Evolutionary conservation across 2,888 invertebrate genomes (phyloP), one percentile per base, ranked within the genome.

Genomic region (Polyommatus iphigenia): DNA sequence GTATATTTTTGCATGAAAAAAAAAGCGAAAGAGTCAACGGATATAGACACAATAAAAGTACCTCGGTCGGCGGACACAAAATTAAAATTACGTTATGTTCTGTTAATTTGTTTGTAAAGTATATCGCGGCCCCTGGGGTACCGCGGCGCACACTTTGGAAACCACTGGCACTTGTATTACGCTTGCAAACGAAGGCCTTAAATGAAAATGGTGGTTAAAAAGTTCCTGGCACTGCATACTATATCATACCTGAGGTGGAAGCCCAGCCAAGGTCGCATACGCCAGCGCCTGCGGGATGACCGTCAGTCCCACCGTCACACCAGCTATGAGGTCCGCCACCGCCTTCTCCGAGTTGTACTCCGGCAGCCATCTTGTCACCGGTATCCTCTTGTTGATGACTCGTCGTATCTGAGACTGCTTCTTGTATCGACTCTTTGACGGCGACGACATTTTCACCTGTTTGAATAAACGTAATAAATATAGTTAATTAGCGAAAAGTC

Each of bases 261-360:
- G 91, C 73, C 98, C 98, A 41, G 98, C 99, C 79, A 99, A 92
- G 18, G 97, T 97, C 7, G 99, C 98, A 88, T 99, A 98, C 0
- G 99, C 99, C 82, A 99, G 91, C 13, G 98, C 98, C 88, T 99
- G 99, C 0, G 99, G 99, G 93, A 99, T 96, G 71, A 98, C 98
- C 0, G 98, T 99, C 36, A 99, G 95, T 0, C 98, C 99, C 0
- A 99, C 98, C 1, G 99, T 98, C 79, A 99, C 93, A 0, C 99
- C 99, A 24, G 99, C 99, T 84, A 99, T 98, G 76, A 97, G 86
- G 91, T 99, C 99, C 80, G 97, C 96, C 77, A 98, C 87, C 1
- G 97, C 95, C 88, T 97, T 96, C 80, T 97, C 96, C 0, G 96
- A 94, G 84, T 96, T 96, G 90, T 98, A 98, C 77, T 95, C 95